Evolutionary conservation across 2,888 invertebrate genomes (phyloP).

Genomic region (Heliconius cydno): DNA sequence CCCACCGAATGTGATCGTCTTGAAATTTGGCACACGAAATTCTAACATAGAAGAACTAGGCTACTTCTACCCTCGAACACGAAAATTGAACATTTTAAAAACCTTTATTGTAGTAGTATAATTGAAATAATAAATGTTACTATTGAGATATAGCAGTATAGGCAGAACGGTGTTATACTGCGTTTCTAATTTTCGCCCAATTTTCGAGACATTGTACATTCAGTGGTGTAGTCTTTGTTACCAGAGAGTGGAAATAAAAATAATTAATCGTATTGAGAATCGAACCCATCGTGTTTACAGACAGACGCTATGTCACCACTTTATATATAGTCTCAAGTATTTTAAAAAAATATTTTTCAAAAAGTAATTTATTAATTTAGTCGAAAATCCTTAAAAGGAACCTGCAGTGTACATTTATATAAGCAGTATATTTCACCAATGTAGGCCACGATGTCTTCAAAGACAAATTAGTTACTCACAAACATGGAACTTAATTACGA

Average conservation of each 20-base stretch:
- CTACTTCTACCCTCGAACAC: background rate
- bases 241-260: background rate
- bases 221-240: background rate
- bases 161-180: background rate
- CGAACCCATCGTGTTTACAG: background rate
- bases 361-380: background rate
- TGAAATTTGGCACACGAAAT: conserved; percentile 10
- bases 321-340: too few species aligned
- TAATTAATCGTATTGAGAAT: background rate
- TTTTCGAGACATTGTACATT: background rate
- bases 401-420: background rate
- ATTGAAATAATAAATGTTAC: background rate
- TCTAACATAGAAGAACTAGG: conserved; percentile 12
- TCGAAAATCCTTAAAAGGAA: too few species aligned
- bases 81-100: background rate
- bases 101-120: background rate
- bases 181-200: background rate
- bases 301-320: too few species aligned
- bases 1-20: conserved; percentile 4
- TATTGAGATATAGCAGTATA: too few species aligned
- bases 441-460: conserved; percentile 25
- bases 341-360: too few species aligned
- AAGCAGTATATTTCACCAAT: conserved; percentile 7
- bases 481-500: conserved; percentile 36
- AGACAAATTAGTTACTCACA: conserved; percentile 31